Evolutionary conservation across 2,888 invertebrate species (phyloP).

Genomic region (Frankliniella fusca): DNA sequence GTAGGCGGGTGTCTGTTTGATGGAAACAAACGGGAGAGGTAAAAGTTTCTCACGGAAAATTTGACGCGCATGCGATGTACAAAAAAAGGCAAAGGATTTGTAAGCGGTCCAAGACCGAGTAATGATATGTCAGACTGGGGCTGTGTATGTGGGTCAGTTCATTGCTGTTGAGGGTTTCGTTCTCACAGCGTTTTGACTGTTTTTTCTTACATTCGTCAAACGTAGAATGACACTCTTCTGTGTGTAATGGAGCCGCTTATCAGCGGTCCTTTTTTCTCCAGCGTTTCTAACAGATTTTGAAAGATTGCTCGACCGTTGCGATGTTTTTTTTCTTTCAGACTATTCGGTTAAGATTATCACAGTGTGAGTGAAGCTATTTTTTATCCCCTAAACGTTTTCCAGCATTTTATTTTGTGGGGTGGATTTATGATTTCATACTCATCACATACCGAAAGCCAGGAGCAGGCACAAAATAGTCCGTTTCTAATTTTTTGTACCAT

Average conservation of each 20-base stretch:
- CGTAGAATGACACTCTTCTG: neutral
- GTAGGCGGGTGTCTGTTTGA: slow-evolving; percentile 1
- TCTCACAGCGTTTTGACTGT: neutral
- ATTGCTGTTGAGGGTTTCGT: neutral
- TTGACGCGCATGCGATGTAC: neutral
- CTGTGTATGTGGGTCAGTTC: too few relatives aligned
- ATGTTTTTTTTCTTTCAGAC: neutral
- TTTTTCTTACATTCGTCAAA: neutral
- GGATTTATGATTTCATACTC: too few relatives aligned
- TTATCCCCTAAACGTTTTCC: too few relatives aligned
- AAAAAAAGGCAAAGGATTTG: neutral
- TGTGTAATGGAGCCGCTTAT: neutral
- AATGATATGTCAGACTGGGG: neutral
- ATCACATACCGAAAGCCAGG: too few relatives aligned
- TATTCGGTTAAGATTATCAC: too few relatives aligned
- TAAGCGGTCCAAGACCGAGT: neutral
- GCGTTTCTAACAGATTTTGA: neutral
- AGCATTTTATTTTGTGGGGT: too few relatives aligned
- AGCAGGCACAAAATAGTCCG: too few relatives aligned
- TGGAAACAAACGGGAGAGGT: slow-evolving; percentile 10
- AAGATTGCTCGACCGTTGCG: neutral
- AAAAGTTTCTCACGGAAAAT: slow-evolving; percentile 14
- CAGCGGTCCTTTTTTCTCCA: neutral
- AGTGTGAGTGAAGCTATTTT: too few relatives aligned
- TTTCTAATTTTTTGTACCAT: too few relatives aligned